These are phyloP conservation scores for Himalopsyche phryganea DNA, from an alignment of 1,140 invertebrate species.

Conservation along the genomic window DNA sequence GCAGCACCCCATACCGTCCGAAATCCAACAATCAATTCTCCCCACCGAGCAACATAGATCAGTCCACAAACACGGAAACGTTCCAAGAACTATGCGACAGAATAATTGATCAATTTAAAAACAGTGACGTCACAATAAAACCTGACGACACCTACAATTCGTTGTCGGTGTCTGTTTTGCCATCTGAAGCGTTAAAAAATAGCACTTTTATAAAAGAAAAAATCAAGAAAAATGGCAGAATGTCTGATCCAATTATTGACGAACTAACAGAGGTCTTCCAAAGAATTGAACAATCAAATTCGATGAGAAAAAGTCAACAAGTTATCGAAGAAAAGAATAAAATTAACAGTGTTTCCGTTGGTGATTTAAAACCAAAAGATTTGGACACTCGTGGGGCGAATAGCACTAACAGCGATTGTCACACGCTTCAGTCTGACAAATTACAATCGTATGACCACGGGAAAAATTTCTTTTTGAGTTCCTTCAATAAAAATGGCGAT, in stretches of 20 bases:
- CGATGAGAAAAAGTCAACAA: neutral
- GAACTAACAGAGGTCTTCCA: constrained; percentile 10
- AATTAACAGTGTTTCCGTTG: too few species aligned
- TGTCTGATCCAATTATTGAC: neutral
- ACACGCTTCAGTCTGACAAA: too few species aligned
- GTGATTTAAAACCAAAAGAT: too few species aligned
- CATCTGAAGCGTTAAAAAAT: neutral
- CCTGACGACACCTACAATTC: constrained; percentile 21
- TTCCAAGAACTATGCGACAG: constrained; percentile 24
- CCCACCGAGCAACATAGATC: neutral
- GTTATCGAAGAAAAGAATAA: too few species aligned
- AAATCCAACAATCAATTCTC: neutral
- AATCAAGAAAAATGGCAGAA: neutral
- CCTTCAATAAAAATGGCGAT: too few species aligned
- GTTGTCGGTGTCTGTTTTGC: neutral
- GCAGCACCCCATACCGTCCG: constrained; percentile 24
- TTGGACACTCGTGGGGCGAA: too few species aligned
- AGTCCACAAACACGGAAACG: constrained; percentile 27
- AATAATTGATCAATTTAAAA: constrained; percentile 8
- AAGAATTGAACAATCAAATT: constrained; percentile 19
- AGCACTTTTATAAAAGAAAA: neutral
- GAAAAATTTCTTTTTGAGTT: too few species aligned
- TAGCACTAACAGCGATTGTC: too few species aligned
- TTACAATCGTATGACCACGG: too few species aligned
- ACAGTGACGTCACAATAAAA: neutral